These are phyloP conservation scores for Acanthisitta chloris DNA, from an alignment of 2,113 vertebrate genomes.

Conservation along the genomic window DNA sequence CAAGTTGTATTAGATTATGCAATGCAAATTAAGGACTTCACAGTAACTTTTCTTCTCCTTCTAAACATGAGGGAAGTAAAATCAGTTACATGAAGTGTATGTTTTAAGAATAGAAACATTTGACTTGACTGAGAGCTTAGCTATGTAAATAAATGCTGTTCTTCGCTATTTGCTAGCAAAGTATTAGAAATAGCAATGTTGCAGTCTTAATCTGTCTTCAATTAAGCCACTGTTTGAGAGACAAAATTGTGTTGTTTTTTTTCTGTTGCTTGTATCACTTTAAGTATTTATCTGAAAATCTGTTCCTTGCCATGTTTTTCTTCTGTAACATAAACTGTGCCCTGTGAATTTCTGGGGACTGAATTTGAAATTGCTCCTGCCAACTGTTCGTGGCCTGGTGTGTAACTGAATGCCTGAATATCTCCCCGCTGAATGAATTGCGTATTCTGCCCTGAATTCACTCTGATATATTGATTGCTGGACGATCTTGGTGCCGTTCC, in stretches of 20 bases:
- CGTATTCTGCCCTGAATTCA: constrained; percentile 95
- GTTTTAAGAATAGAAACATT: constrained; percentile 37
- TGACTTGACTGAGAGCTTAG: constrained; percentile 13
- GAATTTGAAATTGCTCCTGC: constrained; percentile 99
- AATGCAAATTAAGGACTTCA: neutral
- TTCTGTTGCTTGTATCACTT: constrained; percentile 82
- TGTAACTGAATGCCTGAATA: constrained; percentile 97
- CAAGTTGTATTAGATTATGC: neutral
- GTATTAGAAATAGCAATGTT: constrained; percentile 67
- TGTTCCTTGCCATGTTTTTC: constrained; percentile 99
- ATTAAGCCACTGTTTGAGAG: constrained; percentile 79
- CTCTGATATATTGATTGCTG: constrained; percentile 88
- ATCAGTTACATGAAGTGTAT: neutral
- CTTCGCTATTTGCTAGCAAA: constrained; percentile 56
- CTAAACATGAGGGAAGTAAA: constrained; percentile 15
- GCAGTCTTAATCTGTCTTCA: constrained; percentile 75
- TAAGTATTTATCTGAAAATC: constrained; percentile 99
- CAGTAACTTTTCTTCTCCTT: constrained; percentile 22
- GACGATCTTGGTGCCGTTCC: constrained; percentile 89
- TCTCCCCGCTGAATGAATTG: constrained; percentile 97
- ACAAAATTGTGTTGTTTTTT: constrained; percentile 82
- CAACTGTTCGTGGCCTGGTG: constrained; percentile 90
- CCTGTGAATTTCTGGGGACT: constrained; percentile 98
- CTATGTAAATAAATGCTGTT: neutral
- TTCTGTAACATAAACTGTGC: constrained; percentile 99